Evolutionary conservation across 64 coral and sea anemone genomes (phyloP), one percentile per base, ranked within the genome.

Genomic region (Montipora foliosa): DNA sequence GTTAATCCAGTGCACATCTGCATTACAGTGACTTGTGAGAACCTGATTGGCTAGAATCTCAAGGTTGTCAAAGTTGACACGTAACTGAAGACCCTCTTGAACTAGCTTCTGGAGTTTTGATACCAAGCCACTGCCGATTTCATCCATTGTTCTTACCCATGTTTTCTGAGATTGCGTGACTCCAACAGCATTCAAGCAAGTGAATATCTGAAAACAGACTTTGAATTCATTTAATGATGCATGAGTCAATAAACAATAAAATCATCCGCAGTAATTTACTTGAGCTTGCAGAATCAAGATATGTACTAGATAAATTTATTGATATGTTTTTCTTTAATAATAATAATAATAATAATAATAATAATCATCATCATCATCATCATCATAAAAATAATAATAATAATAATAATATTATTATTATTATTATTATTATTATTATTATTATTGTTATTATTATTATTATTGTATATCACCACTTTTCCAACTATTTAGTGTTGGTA

Each of bases 21-120:
- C 67, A 75, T 93, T 93, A 44, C 61, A 73, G 74, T 93, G 91
- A 87, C 87, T 93, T 49, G 76, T 57, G 49, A 93, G 91, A 19
- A 87, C 66, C 29, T 87, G 86, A 74, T 93, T 93, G 22, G 82
- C 82, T 12, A 93, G 82, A 10, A 93, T 68, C 45, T 93, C 91
- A 75, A 75, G 22, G 24, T 75, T 75, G 72, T 75, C 72, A 75
- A 25, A 75, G 72, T 75, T 29, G 72, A 75, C 72, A 29, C 72
- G 24, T 25, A 75, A 75, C 20, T 75, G 9, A 75, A 21, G 72
- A 75, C 72, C 72, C 24, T 75, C 72, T 75, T 75, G 72, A 75
- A 75, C 72, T 75, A 75, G 72, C 72, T 75, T 29, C 20, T 29
- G 72, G 72, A 75, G 24, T 75, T 75, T 75, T 75, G 72, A 75